Evolutionary conservation across 2,113 vertebrate genomes (phyloP), one percentile per base, ranked within the genome.

Genomic region (Cathartes aura): DNA sequence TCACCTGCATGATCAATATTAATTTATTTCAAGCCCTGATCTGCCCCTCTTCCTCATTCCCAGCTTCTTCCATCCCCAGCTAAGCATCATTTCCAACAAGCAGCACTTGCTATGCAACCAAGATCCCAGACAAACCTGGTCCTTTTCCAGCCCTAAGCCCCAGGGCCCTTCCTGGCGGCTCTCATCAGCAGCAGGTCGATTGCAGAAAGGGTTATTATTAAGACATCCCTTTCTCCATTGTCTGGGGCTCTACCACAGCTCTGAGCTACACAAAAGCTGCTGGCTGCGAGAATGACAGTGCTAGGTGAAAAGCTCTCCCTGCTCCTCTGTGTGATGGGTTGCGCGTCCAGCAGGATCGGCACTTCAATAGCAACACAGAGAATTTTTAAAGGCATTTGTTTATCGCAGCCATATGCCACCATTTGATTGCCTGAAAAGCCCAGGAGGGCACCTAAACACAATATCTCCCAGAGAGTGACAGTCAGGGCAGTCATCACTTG

Each of bases 341-440:
- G 2, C 6, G 9, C 3, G 1, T 93, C 84, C 73, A 8, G 87
- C 67, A 71, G 68, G 89, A 89, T 52, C 29, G 5, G 60, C 30
- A 47, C 93, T 82, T 96, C 83, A 84, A 56, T 23, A 82, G 89
- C 73, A 68, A 32, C 0, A 0, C 43, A 63, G 84, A 63, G 80
- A 73, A 68, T 89, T 92, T 85, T 92, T 82, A 76, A 93, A 96
- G 87, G 62, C 67, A n/a, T 95, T 96, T 96, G 94, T 97, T 96
- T 95, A 91, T 95, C 10, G 0, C 0, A 0, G 82, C 84, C 68
- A 20, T 56, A 38, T 64, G 82, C 72, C 72, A 79, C 76, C 38
- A 20, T 59, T n/a, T 93, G 76, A 82, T 59, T 86, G 72, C 89
- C 85, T 94, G 94, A 73, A 96, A 96, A 94, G 84, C 91, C 87